A percentile compares a stretch with the other conserved stretches of the same genome.
Evolutionary conservation across 2,888 invertebrate species (phyloP).

Genomic region (Tetheella fluctuosa): DNA sequence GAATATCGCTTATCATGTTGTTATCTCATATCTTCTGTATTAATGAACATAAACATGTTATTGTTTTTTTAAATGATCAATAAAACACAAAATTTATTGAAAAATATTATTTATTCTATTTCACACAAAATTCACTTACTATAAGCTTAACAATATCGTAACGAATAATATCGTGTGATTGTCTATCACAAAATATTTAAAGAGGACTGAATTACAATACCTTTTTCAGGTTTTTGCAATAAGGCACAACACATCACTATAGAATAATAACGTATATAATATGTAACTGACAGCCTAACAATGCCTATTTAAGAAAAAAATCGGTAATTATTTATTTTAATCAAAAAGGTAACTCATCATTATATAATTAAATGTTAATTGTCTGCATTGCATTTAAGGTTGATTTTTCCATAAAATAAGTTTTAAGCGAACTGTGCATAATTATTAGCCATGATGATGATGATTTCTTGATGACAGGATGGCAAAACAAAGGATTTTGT

Average conservation of each 20-base stretch:
- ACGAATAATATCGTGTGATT: background rate
- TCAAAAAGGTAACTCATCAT: too few relatives aligned
- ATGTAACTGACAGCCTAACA: too few relatives aligned
- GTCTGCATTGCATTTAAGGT: background rate
- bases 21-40: background rate
- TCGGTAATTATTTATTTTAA: too few relatives aligned
- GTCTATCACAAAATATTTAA: background rate
- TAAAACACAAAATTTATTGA: constrained; percentile 13
- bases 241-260: background rate
- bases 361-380: background rate
- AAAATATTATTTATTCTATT: constrained; percentile 16
- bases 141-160: background rate
- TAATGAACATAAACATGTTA: too few relatives aligned
- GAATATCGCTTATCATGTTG: background rate
- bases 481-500: background rate
- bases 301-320: too few relatives aligned
- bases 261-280: too few relatives aligned
- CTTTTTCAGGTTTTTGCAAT: too few relatives aligned
- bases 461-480: background rate
- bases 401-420: background rate
- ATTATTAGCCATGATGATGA: too few relatives aligned
- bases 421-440: background rate
- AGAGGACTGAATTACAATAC: too few relatives aligned
- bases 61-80: background rate
- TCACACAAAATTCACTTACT: background rate